A percentile compares a stretch with the other conserved stretches of the same genome.
These are phyloP conservation scores for Drosophila mimica DNA, from an alignment of 2,888 invertebrate species.

Conservation along the genomic window DNA sequence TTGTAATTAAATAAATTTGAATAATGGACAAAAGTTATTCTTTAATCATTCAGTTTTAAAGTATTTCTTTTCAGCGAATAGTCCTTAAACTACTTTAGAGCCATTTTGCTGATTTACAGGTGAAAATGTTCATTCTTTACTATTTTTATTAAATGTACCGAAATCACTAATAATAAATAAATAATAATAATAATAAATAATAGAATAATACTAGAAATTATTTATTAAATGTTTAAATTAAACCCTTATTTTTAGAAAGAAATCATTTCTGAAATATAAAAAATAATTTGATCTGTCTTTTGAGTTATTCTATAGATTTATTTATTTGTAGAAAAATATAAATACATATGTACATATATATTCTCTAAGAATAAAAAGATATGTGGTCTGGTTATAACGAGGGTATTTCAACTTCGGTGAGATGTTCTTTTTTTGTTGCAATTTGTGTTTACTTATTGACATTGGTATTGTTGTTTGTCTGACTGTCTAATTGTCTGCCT, in stretches of 20 bases:
- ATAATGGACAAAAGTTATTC: neutral
- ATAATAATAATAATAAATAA: too few species aligned
- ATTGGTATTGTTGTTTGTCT: conserved; percentile 11
- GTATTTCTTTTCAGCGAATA: neutral
- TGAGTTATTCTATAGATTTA: too few species aligned
- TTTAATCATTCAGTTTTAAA: neutral
- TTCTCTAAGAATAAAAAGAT: neutral
- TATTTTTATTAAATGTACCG: neutral
- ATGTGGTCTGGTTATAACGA: neutral
- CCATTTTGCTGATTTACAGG: neutral
- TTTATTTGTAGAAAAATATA: too few species aligned
- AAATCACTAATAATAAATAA: neutral
- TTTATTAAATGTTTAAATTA: too few species aligned
- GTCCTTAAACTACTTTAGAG: neutral
- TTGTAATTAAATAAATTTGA: too few species aligned
- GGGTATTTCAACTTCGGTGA: neutral
- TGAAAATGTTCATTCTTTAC: neutral
- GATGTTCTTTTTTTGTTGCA: neutral
- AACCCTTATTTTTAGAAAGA: too few species aligned
- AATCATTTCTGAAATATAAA: too few species aligned
- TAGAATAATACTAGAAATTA: too few species aligned
- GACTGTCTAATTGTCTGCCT: neutral
- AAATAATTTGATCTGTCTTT: too few species aligned
- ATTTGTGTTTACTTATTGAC: conserved; percentile 14
- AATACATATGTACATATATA: neutral